Evolutionary conservation across 2,797 vertebrate genomes (phyloP).

Genomic region (Geotrypetes seraphini): DNA sequence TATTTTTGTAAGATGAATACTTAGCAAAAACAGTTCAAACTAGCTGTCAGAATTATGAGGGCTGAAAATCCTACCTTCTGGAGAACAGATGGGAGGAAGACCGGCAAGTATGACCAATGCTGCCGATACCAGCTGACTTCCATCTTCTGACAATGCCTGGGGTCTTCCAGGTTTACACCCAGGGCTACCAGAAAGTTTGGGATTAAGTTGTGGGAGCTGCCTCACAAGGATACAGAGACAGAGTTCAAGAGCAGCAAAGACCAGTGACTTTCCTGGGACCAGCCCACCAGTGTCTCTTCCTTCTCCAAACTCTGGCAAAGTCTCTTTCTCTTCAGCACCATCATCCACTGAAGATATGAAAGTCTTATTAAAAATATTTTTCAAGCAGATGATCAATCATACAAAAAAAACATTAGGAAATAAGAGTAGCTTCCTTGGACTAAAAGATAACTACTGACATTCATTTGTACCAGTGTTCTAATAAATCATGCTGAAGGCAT

Average conservation of each 20-base stretch:
- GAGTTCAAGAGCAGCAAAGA: constrained; percentile 77
- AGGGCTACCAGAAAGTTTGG: constrained; percentile 67
- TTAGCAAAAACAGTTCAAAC: too few species aligned
- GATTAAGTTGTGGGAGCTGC: constrained; percentile 82
- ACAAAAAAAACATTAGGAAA: too few species aligned
- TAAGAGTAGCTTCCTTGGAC: too few species aligned
- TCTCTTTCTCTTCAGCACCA: constrained; percentile 90
- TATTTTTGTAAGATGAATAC: too few species aligned
- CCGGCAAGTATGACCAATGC: constrained; percentile 79
- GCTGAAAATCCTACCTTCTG: constrained; percentile 71
- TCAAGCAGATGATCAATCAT: too few species aligned
- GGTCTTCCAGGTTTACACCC: constrained; percentile 44
- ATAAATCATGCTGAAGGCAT: too few species aligned
- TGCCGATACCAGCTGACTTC: constrained; percentile 63
- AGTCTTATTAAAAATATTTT: too few species aligned
- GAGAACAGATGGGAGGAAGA: constrained; percentile 82
- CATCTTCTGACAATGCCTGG: constrained; percentile 57
- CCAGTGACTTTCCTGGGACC: constrained; percentile 80
- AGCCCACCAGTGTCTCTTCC: constrained; percentile 85
- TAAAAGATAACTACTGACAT: too few species aligned
- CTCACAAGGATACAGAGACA: constrained; percentile 84
- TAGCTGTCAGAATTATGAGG: constrained; percentile 3
- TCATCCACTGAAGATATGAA: constrained; percentile 72
- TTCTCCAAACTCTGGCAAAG: constrained; percentile 83
- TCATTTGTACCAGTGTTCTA: too few species aligned